Evolutionary conservation across 2,113 vertebrate genomes (phyloP).

Genomic region (Halcyon malimbica): DNA sequence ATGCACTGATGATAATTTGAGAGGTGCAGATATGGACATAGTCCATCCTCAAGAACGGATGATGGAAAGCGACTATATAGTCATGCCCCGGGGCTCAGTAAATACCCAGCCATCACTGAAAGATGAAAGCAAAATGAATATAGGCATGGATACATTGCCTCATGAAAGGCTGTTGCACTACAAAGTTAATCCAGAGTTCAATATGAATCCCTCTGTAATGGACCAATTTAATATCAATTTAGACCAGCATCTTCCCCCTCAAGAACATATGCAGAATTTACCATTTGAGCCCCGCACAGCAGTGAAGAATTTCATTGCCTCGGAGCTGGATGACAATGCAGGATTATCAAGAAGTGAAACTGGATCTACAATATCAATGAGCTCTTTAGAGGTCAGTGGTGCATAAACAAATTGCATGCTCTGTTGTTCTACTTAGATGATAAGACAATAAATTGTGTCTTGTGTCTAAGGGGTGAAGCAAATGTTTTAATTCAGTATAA

Average conservation of each 20-base stretch:
- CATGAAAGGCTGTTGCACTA: conserved; percentile 97
- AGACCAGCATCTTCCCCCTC: conserved; percentile 89
- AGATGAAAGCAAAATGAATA: conserved; percentile 94
- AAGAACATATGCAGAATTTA: conserved; percentile 94
- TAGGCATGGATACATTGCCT: conserved; percentile 92
- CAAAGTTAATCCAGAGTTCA: conserved; percentile 94
- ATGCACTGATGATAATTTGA: conserved; percentile 93
- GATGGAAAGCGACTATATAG: conserved; percentile 99
- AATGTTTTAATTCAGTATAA: conserved; percentile 22
- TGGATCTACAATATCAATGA: conserved; percentile 98
- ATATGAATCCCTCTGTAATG: conserved; percentile 90
- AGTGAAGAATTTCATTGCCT: conserved; percentile 97
- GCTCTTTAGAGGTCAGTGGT: conserved; percentile 93
- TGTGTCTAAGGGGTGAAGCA: conserved; percentile 3
- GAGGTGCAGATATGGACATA: conserved; percentile 91
- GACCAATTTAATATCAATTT: conserved; percentile 93
- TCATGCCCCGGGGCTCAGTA: conserved; percentile 91
- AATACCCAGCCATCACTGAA: conserved; percentile 89
- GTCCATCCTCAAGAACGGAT: conserved; percentile 88
- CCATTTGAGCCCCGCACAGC: conserved; percentile 97
- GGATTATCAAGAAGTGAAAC: conserved; percentile 97
- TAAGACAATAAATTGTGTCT: not conserved
- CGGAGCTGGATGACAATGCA: conserved; percentile 93
- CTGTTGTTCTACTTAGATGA: not conserved
- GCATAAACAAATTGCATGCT: conserved; percentile 19